Base-by-base conservation (phyloP, 2,797 vertebrate genomes). In the Picus viridis region DNA sequence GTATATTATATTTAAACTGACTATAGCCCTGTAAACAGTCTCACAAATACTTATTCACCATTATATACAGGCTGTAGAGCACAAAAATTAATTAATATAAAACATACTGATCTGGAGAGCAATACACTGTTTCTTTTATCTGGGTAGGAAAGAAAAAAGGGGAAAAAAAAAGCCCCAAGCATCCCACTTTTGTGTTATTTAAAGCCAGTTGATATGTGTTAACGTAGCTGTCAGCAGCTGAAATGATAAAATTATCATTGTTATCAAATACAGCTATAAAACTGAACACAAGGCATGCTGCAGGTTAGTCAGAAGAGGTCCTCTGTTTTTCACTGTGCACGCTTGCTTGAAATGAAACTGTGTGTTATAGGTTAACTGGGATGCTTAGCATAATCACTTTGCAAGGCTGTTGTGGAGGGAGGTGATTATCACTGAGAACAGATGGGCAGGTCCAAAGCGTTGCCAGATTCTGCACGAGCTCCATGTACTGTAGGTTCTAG, bases 331-430 rank as follows among this genome's bases (percentile, higher is more conserved):
- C 97, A 96, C 95, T 87, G 78, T 97, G 94, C 95, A 77, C 32
- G 95, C 93, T 94, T 96, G 96, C 94, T 97, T 94, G 93, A 97
- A 98, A 97, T 95, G 97, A 96, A 97, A 96, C 97, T 95, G 96
- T 97, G 72, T 97, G 96, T 97, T 98, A 98, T 98, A 98, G 98
- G 98, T 98, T 98, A 98, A 97, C 96, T 96, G 96, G 94, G 91
- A 98, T 98, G 98, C 98, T 98, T 98, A 98, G 97, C 94, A 98
- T 98, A 98, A 98, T 98, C 98, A 98, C 98, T 98, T 98, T 96
- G 98, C 97, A 97, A 98, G 97, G 97, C 97, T 94, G 97, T 97
- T 98, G 98, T 98, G 94, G 97, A 98, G 98, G 98, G 98, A 97
- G 98, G 98, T 97, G 98, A 98, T 99, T 98, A 99, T 98, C 98